Evolutionary conservation across 2,888 invertebrate genomes (phyloP).

Genomic region (Matsumyia berberina): DNA sequence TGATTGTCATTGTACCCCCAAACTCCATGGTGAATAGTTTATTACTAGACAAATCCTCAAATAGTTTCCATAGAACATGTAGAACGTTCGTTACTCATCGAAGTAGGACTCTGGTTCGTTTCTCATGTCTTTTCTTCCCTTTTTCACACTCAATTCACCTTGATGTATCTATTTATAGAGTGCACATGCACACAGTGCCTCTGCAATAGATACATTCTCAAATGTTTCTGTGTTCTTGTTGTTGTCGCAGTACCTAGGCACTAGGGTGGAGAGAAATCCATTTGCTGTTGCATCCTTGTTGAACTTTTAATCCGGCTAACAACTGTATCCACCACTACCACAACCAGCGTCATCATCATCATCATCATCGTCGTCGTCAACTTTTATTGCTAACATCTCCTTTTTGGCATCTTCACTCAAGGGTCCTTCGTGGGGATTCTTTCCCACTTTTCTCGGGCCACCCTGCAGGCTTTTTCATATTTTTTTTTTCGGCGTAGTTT

Average conservation of each 20-base stretch:
- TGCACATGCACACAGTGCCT: conserved; percentile 23
- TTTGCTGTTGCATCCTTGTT: conserved; percentile 65
- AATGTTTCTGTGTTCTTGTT: conserved; percentile 17
- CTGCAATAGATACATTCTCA: conserved; percentile 51
- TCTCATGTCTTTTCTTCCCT: conserved; percentile 13
- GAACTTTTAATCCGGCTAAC: conserved; percentile 56
- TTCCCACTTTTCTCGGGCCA: conserved; percentile 5
- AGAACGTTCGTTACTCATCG: conserved; percentile 15
- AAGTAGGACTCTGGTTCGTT: conserved; percentile 24
- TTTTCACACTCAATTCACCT: conserved; percentile 48
- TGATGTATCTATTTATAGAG: conserved; percentile 63
- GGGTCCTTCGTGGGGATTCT: conserved; percentile 33
- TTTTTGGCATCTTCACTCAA: conserved; percentile 55
- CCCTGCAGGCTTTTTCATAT: background rate
- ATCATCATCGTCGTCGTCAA: background rate
- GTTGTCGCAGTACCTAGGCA: conserved; percentile 14
- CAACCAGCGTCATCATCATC: conserved; percentile 8
- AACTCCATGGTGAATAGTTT: conserved; percentile 51
- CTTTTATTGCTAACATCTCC: background rate
- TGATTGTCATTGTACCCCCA: background rate
- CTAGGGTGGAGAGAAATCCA: conserved; percentile 22
- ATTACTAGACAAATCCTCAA: conserved; percentile 31
- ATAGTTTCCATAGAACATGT: conserved; percentile 10
- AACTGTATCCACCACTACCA: conserved; percentile 14
- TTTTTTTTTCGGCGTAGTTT: conserved; percentile 39